Percentiles rank a stretch among this genome's conserved stretches.
phyloP scores from a whole-genome alignment of 64 coral and sea anemone genomes.

The Montipora cactus region DNA sequence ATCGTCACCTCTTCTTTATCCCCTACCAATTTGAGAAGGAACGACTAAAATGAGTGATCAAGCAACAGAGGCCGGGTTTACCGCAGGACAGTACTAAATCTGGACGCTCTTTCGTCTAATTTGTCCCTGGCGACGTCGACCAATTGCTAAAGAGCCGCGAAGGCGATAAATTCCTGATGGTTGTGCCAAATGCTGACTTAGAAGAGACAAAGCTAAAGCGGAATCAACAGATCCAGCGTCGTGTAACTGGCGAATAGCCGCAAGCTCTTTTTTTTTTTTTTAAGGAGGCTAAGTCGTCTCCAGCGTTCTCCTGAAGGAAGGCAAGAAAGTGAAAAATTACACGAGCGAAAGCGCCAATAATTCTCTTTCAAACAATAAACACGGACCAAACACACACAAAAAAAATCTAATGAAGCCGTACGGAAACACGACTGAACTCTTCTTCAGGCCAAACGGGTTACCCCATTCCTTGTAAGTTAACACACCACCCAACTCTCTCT shows the following conservation, averaged over 20 bases:
- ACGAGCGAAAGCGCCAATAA: too few species aligned
- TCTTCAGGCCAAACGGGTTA: too few species aligned
- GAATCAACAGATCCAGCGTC: constrained; percentile 29
- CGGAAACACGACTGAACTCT: too few species aligned
- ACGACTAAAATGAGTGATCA: constrained; percentile 13
- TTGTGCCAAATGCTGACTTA: background rate
- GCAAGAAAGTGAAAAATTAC: background rate
- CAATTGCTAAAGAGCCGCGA: constrained; percentile 5
- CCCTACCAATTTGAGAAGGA: constrained; percentile 43
- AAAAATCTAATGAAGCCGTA: too few species aligned
- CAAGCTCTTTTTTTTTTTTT: background rate
- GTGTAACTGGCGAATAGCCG: background rate
- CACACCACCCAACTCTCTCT: too few species aligned
- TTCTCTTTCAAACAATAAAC: too few species aligned
- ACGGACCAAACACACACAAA: too few species aligned
- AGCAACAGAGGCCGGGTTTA: constrained; percentile 1
- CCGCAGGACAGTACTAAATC: background rate
- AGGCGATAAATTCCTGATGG: background rate
- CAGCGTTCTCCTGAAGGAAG: background rate
- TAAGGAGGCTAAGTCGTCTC: background rate
- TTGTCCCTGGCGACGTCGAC: constrained; percentile 13
- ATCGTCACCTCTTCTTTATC: background rate
- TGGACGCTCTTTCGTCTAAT: background rate
- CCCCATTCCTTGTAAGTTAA: too few species aligned
- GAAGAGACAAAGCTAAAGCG: background rate